phyloP scores from a whole-genome alignment of 1,140 invertebrate species.

The Drosophila albomicans region DNA sequence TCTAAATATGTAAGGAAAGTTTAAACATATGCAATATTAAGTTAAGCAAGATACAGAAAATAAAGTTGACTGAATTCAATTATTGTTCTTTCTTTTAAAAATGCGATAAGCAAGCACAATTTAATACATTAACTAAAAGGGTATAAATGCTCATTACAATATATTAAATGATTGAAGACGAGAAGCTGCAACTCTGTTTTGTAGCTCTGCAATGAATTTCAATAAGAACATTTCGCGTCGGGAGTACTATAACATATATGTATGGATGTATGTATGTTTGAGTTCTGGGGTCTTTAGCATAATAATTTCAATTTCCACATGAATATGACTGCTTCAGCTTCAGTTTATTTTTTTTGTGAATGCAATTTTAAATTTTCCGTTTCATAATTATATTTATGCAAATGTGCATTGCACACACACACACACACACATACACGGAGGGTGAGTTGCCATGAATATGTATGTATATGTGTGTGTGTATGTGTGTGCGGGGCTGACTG shows the following conservation, averaged over 20 bases:
- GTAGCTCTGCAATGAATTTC: conserved; percentile 3
- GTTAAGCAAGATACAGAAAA: too few species aligned
- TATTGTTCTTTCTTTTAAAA: not conserved
- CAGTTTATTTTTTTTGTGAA: conserved; percentile 38
- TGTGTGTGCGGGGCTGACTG: conserved; percentile 42
- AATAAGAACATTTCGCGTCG: not conserved
- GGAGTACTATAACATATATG: not conserved
- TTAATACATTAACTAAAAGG: not conserved
- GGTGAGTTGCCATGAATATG: conserved; percentile 49
- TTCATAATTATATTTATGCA: conserved; percentile 82
- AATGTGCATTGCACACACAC: conserved; percentile 51
- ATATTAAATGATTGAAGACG: not conserved
- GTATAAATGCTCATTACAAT: not conserved
- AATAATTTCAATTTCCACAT: conserved; percentile 65
- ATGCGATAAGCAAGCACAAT: not conserved
- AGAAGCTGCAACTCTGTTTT: not conserved
- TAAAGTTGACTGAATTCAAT: too few species aligned
- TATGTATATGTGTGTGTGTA: conserved; percentile 13
- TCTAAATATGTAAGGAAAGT: too few species aligned
- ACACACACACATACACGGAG: conserved; percentile 8
- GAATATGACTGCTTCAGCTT: conserved; percentile 32
- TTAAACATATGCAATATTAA: too few species aligned
- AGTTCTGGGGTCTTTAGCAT: conserved; percentile 4
- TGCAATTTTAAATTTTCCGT: conserved; percentile 76
- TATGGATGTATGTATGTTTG: not conserved